Evolutionary conservation across 2,113 vertebrate genomes (phyloP), one percentile per base, ranked within the genome.

Genomic region (Mastomys natalensis): DNA sequence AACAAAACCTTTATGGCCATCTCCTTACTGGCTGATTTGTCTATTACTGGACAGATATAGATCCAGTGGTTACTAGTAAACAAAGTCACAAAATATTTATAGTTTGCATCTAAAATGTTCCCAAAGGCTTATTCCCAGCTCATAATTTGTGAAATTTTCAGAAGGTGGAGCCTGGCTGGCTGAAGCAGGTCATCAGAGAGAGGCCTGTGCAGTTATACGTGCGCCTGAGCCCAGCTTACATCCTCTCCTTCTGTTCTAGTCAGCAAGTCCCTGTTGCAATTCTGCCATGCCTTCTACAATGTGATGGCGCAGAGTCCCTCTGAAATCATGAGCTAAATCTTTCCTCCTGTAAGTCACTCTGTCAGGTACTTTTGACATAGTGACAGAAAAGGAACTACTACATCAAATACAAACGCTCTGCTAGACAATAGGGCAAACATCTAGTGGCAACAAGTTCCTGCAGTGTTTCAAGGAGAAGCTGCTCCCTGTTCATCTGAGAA

Each of bases 31-130:
- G 45, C 0, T 3, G 31, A 29, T 11, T 26, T 10, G 91, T 17
- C 78, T 66, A 6, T 3, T 11, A 2, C 5, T 40, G 9, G 21
- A 12, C 0, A 34, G 60, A 24, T 0, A 15, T 0, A 21, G 34
- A 43, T 0, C 34, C 8, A 4, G 21, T 0, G 10, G 55, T 62
- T 84, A 29, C 43, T 31, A 45, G 37, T 2, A 19, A 16, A 15
- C 29, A 1, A 74, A 5, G n/a, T 8, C 7, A 34, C 81, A 15
- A 21, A 1, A 16, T 40, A n/a, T 55, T 88, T 73, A 73, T 31
- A 26, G 87, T 89, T 74, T 58, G 24, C 53, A 88, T 55, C 64
- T 55, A 34, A 73, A 88, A 55, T 29, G 31, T 60, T 16, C 48
- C 37, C 51, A 73, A 55, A 88, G 48, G 24, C 68, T 55, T 51